phyloP scores from a whole-genome alignment of 2,113 vertebrate species.

The Dermatemys mawii region DNA sequence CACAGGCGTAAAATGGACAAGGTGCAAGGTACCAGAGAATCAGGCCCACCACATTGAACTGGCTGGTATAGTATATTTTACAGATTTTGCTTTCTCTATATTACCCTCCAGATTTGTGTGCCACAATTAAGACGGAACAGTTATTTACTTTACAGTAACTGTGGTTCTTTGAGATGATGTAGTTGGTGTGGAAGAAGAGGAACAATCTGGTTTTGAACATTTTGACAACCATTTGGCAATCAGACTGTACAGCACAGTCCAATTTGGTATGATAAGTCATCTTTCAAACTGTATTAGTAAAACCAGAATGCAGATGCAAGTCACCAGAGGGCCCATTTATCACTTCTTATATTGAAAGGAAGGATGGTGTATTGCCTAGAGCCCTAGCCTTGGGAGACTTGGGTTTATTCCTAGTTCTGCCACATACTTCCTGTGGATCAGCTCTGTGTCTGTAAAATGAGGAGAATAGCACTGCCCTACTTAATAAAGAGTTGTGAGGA shows the following conservation, averaged over 20 bases:
- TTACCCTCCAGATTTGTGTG: no score
- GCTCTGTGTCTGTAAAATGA: neutral
- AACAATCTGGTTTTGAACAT: neutral
- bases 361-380: neutral
- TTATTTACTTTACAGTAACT: no score
- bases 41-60: no score
- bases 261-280: neutral
- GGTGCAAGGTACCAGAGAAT: neutral
- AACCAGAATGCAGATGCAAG: neutral
- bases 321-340: neutral
- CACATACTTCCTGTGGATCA: neutral
- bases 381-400: neutral
- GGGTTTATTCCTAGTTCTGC: neutral
- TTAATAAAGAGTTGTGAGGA: neutral
- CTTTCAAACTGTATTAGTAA: neutral
- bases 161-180: no score
- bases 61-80: no score
- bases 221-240: neutral
- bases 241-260: neutral
- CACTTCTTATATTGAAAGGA: neutral
- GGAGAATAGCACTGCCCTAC: neutral
- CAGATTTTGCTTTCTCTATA: no score
- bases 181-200: neutral
- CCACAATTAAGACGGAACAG: no score
- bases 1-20: no score